Percentiles rank a stretch among this genome's conserved stretches.
phyloP scores from a whole-genome alignment of 1,140 invertebrate species.

The Drosophila lini region DNA sequence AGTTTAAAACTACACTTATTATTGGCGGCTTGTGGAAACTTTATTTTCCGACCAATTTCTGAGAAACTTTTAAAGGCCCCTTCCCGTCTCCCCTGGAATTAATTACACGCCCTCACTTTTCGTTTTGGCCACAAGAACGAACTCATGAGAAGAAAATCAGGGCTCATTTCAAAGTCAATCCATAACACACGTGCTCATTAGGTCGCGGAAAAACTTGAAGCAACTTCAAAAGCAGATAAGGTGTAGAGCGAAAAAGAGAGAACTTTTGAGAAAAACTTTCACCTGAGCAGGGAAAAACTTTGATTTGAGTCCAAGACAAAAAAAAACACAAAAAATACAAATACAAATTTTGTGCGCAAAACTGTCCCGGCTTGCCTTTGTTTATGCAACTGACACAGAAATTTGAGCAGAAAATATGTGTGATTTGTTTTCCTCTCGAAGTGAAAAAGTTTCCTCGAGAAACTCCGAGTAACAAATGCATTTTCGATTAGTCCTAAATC shows the following conservation, averaged over 20 bases:
- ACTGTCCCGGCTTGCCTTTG: constrained; percentile 11
- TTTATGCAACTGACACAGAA: constrained; percentile 54
- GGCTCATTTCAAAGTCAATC: constrained; percentile 43
- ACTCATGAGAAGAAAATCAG: constrained; percentile 32
- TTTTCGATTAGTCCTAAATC: constrained; percentile 79
- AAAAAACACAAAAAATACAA: constrained; percentile 5
- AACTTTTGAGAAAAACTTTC: constrained; percentile 57
- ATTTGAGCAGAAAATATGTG: constrained; percentile 42
- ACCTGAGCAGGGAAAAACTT: constrained; percentile 45
- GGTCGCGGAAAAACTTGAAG: constrained; percentile 24
- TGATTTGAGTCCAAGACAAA: constrained; percentile 30
- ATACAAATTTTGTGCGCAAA: constrained; percentile 8
- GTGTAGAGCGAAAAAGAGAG: constrained; percentile 10
- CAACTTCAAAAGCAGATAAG: constrained; percentile 71
- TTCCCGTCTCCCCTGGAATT: background rate
- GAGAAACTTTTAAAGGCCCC: constrained; percentile 4
- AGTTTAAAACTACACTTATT: constrained; percentile 30
- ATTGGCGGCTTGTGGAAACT: constrained; percentile 13
- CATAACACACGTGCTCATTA: constrained; percentile 56
- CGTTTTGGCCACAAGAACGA: constrained; percentile 31
- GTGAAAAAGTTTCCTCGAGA: constrained; percentile 37
- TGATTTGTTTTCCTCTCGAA: constrained; percentile 24
- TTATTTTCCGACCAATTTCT: constrained; percentile 8
- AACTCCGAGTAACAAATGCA: constrained; percentile 66
- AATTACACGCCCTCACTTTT: constrained; percentile 24